Evolutionary conservation across 2,797 vertebrate species (phyloP), one percentile per base, ranked within the genome.

Genomic region (Myotis findleyi): DNA sequence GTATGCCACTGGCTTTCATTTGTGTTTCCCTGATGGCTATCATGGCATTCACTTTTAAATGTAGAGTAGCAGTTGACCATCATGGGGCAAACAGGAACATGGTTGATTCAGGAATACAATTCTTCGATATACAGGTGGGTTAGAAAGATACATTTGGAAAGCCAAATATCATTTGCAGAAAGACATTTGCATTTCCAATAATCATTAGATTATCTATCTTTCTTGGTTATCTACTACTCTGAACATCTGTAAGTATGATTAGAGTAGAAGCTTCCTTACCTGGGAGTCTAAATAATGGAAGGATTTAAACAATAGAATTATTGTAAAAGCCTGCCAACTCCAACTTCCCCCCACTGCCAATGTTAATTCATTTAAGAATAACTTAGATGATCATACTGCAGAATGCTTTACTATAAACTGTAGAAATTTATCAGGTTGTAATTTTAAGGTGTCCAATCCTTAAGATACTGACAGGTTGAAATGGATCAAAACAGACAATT

Each of bases 251-350:
- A 57, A 90, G 30, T 80, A 88, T 71, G n/a, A 85, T 47, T 86
- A 91, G 13, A 92, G 64, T 30, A 94, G 53, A 91, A 81, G n/a
- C 6, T 77, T 68, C 33, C 87, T 79, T 62, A 89, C 16, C 41
- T 89, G 76, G 25, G 51, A 81, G 33, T 93, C 18, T 71, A 89
- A 82, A 94, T 79, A 89, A 55, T 9, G 14, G 30, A 91, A 71
- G 12, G 11, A 89, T 72, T 85, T 66, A 87, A 95, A 82, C 68
- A 90, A 73, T 9, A 91, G 7, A 57, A 91, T 82, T 94, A 89
- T 9, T 81, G 12, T 84, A 76, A 94, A 92, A 72, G 23, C 27
- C 49, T 38, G 27, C 11, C 41, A 17, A 79, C 51, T 12, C 20
- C 30, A 77, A 77, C 47, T 21, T 14, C 4, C 13, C 13, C 21